Evolutionary conservation across 2,888 invertebrate species (phyloP).

Genomic region (Pilophorus perplexus): DNA sequence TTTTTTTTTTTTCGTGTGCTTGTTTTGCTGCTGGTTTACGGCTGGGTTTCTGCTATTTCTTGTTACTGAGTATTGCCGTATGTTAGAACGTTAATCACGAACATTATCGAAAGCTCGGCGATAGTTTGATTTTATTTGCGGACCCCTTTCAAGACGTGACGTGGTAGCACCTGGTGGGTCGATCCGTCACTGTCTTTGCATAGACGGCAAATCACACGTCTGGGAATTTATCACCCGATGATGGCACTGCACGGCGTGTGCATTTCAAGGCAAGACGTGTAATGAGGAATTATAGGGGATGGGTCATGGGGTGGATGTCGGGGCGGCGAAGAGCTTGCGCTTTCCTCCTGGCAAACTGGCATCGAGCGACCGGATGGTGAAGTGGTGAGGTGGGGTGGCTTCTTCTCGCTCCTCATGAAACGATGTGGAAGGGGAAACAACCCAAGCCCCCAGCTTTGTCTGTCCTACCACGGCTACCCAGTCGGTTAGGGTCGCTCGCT

Average conservation of each 20-base stretch:
- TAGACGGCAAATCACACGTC: background rate
- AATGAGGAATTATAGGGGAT: background rate
- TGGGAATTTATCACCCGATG: background rate
- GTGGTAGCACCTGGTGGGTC: too few relatives aligned
- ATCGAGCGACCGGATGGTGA: conserved; percentile 8
- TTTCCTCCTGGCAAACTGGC: background rate
- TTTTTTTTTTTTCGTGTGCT: too few relatives aligned
- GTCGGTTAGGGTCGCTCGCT: conserved; percentile 16
- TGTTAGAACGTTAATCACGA: too few relatives aligned
- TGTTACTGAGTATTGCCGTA: too few relatives aligned
- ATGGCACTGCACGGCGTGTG: background rate
- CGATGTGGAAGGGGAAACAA: background rate
- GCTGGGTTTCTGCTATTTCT: too few relatives aligned
- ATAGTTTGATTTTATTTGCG: too few relatives aligned
- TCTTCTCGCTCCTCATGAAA: background rate
- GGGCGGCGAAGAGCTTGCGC: background rate
- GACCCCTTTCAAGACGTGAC: too few relatives aligned
- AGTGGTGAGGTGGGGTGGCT: background rate
- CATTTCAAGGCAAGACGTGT: too few relatives aligned
- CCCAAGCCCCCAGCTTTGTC: background rate
- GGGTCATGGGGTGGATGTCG: too few relatives aligned
- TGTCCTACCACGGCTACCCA: background rate
- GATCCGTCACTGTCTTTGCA: background rate
- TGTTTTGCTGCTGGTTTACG: too few relatives aligned
- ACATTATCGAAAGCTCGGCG: too few relatives aligned